Base-by-base conservation (phyloP, 2,888 invertebrate species). In the Loripinus fragilis region DNA sequence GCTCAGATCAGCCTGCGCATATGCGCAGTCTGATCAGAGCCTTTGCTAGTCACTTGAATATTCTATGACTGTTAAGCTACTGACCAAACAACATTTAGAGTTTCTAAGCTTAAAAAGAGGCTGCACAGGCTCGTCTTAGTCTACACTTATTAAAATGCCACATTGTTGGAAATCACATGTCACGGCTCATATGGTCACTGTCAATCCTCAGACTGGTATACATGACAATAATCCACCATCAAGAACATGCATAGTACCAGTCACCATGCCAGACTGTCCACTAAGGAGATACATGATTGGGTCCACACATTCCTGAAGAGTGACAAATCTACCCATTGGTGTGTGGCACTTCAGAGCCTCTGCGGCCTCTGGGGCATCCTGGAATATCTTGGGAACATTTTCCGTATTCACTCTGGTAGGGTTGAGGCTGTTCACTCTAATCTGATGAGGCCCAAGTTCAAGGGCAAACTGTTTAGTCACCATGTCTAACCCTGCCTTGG, bases 351-450 rank as follows among this genome's bases (percentile, higher is more conserved):
- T 91, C 95, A 98, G 95, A 0, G 95, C 95, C 1, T 94, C 94
- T 0, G 96, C 95, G 90, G 96, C 97, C 88, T 97, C 96, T 8
- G 74, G 79, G 20, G 74, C 93, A 79, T 95, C 95, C 38, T 8
- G 5, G 38, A 38, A 38, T 12, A 38, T 38, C 38, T 38, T 38
- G 5, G 38, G 38, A 0, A 98, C 98, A 97, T 99, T 96, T 74
- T 96, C 97, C 0, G 98, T 99, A 95, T 97, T 94, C 25, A 98
- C 96, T 0, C 97, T 98, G 0, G 98, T 98, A 0, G 99, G 99
- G 93, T 98, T 98, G 0, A 99, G 96, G 17, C 96, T 95, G 93
- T 99, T 99, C 0, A 97, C 96, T 30, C 99, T 95, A 87, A 99
- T 98, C 88, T 93, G 90, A 79, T 96, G 95, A 0, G 95, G 95